These are phyloP conservation scores for Spheniscus mendiculus DNA, from an alignment of 2,113 vertebrate genomes.

Conservation along the genomic window DNA sequence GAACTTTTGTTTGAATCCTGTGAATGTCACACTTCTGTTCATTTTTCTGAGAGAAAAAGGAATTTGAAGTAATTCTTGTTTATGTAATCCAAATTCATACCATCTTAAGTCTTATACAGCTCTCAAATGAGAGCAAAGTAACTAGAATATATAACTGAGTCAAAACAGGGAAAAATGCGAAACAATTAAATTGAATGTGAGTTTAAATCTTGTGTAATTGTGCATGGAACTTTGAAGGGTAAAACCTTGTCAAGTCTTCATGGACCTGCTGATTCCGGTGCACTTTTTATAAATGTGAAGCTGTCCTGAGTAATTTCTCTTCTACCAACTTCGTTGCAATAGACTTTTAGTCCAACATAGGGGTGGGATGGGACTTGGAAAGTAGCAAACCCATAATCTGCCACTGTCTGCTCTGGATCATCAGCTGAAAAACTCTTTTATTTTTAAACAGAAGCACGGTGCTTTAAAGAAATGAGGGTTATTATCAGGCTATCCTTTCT, in stretches of 20 bases:
- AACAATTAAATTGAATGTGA: neutral
- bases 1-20: neutral
- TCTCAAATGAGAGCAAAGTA: neutral
- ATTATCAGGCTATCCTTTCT: neutral
- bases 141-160: neutral
- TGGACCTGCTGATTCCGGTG: neutral
- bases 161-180: neutral
- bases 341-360: neutral
- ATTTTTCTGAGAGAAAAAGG: neutral
- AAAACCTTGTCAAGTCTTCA: neutral
- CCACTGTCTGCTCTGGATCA: neutral
- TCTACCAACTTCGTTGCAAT: neutral
- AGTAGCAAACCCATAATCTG: neutral
- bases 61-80: neutral
- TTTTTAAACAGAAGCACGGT: neutral
- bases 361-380: neutral
- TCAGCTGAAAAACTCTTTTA: neutral
- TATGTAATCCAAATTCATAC: neutral
- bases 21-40: neutral
- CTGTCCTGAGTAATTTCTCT: neutral
- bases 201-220: neutral
- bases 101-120: neutral
- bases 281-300: neutral
- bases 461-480: neutral
- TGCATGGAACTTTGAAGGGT: neutral